These are phyloP conservation scores for Gorsachius magnificus DNA, from an alignment of 2,797 vertebrate genomes.

Conservation along the genomic window DNA sequence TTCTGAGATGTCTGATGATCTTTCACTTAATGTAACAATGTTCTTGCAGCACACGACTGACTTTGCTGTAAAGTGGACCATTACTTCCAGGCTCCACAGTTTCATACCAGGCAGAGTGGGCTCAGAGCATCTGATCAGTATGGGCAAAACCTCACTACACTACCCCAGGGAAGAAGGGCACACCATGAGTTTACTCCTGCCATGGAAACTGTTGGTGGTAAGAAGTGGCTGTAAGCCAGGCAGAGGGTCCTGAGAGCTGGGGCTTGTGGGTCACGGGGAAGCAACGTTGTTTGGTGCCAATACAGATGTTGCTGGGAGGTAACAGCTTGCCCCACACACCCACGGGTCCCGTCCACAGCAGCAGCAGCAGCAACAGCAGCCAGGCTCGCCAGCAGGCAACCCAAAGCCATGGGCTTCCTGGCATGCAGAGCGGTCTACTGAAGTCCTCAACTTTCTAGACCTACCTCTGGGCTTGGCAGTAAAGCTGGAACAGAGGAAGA, in stretches of 20 bases:
- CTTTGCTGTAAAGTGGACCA: background rate
- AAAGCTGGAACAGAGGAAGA: background rate
- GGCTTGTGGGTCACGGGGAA: background rate
- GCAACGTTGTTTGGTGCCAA: fast-evolving
- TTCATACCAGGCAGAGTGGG: background rate
- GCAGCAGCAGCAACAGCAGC: background rate
- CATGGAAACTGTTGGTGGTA: background rate
- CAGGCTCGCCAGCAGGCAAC: background rate
- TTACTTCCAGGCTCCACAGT: background rate
- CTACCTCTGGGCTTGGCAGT: background rate
- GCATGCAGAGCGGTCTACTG: background rate
- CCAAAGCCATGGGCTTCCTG: background rate
- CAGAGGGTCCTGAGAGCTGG: background rate
- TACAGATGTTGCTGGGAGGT: background rate
- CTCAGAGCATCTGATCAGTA: background rate
- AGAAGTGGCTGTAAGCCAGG: background rate
- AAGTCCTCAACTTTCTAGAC: background rate
- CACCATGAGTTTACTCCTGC: background rate
- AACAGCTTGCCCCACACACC: background rate
- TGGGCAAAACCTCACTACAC: background rate
- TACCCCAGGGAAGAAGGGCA: background rate
- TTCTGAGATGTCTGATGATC: slow-evolving; percentile 11
- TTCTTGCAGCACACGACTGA: background rate
- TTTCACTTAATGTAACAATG: background rate
- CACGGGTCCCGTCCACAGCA: background rate